Evolutionary conservation across 2,113 vertebrate genomes (phyloP), one percentile per base, ranked within the genome.

Genomic region (Poicephalus meyeri): DNA sequence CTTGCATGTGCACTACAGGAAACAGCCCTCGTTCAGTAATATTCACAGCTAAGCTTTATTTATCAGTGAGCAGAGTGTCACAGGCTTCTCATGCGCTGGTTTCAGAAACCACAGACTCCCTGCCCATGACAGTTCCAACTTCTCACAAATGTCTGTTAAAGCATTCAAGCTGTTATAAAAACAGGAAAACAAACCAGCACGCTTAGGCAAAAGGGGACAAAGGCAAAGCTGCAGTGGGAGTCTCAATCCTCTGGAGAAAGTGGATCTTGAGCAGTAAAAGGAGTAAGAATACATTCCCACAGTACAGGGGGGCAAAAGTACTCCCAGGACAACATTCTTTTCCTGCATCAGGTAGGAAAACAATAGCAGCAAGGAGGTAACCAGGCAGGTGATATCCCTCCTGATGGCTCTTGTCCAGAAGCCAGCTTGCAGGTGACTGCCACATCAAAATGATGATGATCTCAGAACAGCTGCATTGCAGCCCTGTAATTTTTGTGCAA

Each of bases 381-480:
- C 72, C 55, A 49, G 87, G 92, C 94, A 97, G 96, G 96, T 98
- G 97, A 74, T 55, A 61, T 53, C 77, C 74, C 81, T 96, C 96
- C 94, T 91, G 88, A 94, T 82, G 97, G 96, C 94, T 88, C 92
- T 52, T 3, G 20, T 96, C 95, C 97, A 98, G 86, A 41, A 94
- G 81, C 60, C 97, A 97, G 97, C 96, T 96, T 97, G 96, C 92
- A 96, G 90, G 88, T 95, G 96, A 96, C 92, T 69, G 68, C 58
- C 50, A 97, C 93, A 97, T 96, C 97, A 97, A 97, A 98, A 95
- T 37, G 89, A 69, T 70, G 78, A 60, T 78, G 89, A 97, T 96
- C 91, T 96, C 86, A 41, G 47, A 94, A 74, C 88, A 98, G 97
- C 95, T 98, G 98, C 82, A 16, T 10, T 80, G 41, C 91, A 93